phyloP scores from a whole-genome alignment of 1,140 invertebrate genomes.

The Drosophila saltans region DNA sequence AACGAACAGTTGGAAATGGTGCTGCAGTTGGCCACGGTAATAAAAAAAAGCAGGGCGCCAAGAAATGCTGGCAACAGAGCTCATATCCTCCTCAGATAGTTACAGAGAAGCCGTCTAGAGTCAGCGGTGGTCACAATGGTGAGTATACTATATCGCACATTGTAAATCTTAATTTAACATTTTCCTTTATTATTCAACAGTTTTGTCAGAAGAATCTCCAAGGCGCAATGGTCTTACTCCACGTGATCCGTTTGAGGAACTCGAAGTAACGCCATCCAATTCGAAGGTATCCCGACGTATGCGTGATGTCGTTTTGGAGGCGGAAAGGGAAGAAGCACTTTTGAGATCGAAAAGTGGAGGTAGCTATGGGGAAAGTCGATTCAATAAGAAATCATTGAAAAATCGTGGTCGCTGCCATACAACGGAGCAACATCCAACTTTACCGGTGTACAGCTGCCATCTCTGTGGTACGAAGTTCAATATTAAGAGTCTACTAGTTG shows the following conservation, averaged over 20 bases:
- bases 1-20: neutral
- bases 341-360: neutral
- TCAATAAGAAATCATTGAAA: constrained; percentile 10
- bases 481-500: constrained; percentile 59
- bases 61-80: neutral
- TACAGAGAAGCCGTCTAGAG: neutral
- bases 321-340: constrained; percentile 2
- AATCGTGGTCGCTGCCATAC: neutral
- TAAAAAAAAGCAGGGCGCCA: constrained; percentile 11
- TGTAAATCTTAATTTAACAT: too few relatives aligned
- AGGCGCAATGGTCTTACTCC: constrained; percentile 63
- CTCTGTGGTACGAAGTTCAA: constrained; percentile 57
- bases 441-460: constrained; percentile 37
- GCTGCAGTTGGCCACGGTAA: neutral
- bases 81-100: neutral
- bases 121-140: neutral
- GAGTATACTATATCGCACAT: too few relatives aligned
- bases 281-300: constrained; percentile 16
- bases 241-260: constrained; percentile 37
- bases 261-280: constrained; percentile 22
- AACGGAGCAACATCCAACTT: constrained; percentile 18
- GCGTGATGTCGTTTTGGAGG: constrained; percentile 20
- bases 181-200: too few relatives aligned
- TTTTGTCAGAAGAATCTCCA: constrained; percentile 39
- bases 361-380: constrained; percentile 8